These are phyloP conservation scores for Crotophaga sulcirostris DNA, from an alignment of 2,113 vertebrate species.

Conservation along the genomic window DNA sequence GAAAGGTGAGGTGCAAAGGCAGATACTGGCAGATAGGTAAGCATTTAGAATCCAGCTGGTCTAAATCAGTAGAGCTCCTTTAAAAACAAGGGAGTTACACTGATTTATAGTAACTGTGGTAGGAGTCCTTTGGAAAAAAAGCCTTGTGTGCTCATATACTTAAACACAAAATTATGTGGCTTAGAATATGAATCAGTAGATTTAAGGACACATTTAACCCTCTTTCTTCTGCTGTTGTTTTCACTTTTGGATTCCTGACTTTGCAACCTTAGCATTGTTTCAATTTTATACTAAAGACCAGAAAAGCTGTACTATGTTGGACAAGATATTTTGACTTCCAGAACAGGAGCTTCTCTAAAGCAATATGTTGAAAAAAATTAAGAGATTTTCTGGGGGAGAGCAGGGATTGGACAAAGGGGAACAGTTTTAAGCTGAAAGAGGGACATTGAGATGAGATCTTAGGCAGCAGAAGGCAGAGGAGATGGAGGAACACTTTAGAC, in stretches of 20 bases:
- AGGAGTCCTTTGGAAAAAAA: neutral
- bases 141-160: neutral
- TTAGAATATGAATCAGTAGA: neutral
- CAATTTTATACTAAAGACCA: neutral
- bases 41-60: conserved; percentile 30
- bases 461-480: neutral
- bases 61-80: conserved; percentile 18
- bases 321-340: neutral
- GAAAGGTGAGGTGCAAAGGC: neutral
- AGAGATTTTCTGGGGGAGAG: neutral
- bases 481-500: neutral
- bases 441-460: no score
- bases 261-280: neutral
- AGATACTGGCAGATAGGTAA: conserved; percentile 18
- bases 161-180: neutral
- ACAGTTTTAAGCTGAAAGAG: no score
- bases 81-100: conserved; percentile 4
- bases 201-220: neutral
- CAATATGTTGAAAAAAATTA: neutral
- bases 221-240: neutral
- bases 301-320: neutral
- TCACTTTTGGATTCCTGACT: neutral
- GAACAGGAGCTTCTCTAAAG: neutral
- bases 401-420: no score
- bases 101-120: conserved; percentile 46